phyloP scores from a whole-genome alignment of 2,113 vertebrate genomes.

The Anser brachyrhynchus region DNA sequence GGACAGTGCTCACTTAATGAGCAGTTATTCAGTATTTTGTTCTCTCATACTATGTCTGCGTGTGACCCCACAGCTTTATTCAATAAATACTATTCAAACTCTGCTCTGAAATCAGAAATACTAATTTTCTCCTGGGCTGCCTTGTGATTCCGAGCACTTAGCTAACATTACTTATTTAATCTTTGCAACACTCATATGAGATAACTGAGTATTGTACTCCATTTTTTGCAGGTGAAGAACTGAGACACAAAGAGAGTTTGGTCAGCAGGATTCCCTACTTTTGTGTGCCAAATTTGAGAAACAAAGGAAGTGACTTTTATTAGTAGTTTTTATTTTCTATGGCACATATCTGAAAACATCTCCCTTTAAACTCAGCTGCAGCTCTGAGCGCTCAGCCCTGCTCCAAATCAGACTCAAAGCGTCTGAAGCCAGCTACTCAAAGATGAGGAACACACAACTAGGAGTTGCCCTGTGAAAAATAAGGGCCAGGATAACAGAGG shows the following conservation, averaged over 20 bases:
- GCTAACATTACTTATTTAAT: background rate
- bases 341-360: background rate
- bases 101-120: conserved; percentile 26
- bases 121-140: background rate
- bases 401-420: background rate
- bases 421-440: background rate
- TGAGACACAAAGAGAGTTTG: background rate
- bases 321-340: background rate
- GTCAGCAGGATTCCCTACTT: background rate
- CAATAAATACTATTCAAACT: conserved; percentile 14
- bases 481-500: background rate
- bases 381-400: background rate
- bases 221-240: background rate
- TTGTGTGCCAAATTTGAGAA: background rate
- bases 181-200: background rate
- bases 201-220: background rate
- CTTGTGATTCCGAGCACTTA: conserved; percentile 10
- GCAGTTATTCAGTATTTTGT: conserved; percentile 30
- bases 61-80: background rate
- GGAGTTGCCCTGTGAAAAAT: background rate
- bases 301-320: background rate
- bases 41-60: background rate
- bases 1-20: background rate
- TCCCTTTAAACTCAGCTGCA: background rate
- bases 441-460: background rate